Percentiles rank a stretch among this genome's conserved stretches.
Conservation (phyloP, 1,140 invertebrate species). For the Delia radicum region DNA sequence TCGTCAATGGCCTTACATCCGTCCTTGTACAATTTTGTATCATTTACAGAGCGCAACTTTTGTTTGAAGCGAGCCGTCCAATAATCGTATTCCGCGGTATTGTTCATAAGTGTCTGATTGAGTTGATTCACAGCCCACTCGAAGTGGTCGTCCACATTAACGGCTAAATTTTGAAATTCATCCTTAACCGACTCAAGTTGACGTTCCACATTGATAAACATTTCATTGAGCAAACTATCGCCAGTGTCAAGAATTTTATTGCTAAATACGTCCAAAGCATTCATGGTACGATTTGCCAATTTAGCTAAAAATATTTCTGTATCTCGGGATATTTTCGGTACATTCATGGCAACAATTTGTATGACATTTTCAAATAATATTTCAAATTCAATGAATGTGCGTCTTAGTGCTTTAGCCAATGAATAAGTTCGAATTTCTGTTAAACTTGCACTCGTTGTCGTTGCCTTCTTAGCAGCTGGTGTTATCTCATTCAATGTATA, state of each 20-base stretch:
- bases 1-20: constrained; percentile 31
- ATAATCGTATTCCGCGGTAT: constrained; percentile 14
- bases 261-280: neutral
- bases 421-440: neutral
- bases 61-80: constrained; percentile 23
- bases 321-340: neutral
- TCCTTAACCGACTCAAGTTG: neutral
- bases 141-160: constrained; percentile 26
- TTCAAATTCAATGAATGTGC: neutral
- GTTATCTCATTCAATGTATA: no score
- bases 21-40: constrained; percentile 19
- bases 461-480: no score
- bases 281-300: neutral
- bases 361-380: neutral
- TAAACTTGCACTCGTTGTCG: neutral
- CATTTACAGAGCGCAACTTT: constrained; percentile 16
- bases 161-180: constrained; percentile 19
- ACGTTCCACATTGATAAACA: neutral
- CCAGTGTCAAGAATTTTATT: neutral
- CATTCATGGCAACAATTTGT: neutral
- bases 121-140: constrained; percentile 18
- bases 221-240: neutral
- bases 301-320: neutral
- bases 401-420: neutral
- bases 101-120: constrained; percentile 31